Evolutionary conservation across 2,888 invertebrate genomes (phyloP).

Genomic region (Dendrolimus pini): DNA sequence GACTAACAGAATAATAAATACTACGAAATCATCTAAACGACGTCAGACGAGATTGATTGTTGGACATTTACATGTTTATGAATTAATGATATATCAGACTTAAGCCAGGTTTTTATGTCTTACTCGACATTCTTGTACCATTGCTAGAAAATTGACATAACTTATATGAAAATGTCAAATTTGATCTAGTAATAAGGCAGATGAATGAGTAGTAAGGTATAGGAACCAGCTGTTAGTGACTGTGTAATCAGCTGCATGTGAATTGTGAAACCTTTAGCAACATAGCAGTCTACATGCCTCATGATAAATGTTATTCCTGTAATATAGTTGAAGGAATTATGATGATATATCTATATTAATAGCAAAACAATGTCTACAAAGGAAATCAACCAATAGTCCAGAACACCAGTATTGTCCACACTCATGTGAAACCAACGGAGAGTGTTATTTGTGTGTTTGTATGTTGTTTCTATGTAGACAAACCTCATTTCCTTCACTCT

Average conservation of each 20-base stretch:
- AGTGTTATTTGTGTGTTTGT: slow-evolving; percentile 35
- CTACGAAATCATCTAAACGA: too few species aligned
- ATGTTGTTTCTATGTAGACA: slow-evolving; percentile 50
- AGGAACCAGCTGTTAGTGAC: too few species aligned
- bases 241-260: slow-evolving; percentile 8
- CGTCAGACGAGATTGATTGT: too few species aligned
- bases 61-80: too few species aligned
- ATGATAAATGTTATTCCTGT: slow-evolving; percentile 20
- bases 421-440: slow-evolving; percentile 22
- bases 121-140: too few species aligned
- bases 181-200: too few species aligned
- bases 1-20: too few species aligned
- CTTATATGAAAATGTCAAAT: too few species aligned
- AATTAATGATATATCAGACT: too few species aligned
- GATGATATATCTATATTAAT: slow-evolving; percentile 6
- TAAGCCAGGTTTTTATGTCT: too few species aligned
- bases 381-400: slow-evolving; percentile 23
- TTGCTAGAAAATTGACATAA: too few species aligned
- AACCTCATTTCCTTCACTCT: slow-evolving; percentile 72
- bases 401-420: slow-evolving; percentile 27
- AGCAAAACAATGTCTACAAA: slow-evolving; percentile 10
- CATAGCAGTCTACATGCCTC: slow-evolving; percentile 39
- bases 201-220: too few species aligned
- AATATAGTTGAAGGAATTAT: neutral
- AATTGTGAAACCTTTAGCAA: slow-evolving; percentile 8